These are phyloP conservation scores for Chroicocephalus ridibundus DNA, from an alignment of 2,113 vertebrate genomes.

Conservation along the genomic window DNA sequence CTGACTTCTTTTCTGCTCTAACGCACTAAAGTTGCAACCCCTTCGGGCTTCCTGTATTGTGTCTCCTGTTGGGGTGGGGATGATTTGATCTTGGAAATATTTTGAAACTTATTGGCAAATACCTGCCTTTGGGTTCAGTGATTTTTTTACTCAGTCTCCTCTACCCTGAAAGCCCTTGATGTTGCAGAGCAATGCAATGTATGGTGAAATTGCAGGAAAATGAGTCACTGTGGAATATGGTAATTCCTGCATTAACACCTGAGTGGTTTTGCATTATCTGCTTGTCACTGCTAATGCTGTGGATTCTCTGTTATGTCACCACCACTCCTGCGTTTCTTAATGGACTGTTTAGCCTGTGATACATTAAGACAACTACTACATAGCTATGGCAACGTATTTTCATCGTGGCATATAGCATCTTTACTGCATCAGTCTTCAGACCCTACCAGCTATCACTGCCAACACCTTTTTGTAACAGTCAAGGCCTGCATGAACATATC, in stretches of 20 bases:
- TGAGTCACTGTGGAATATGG: background rate
- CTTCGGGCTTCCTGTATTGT: background rate
- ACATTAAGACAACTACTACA: background rate
- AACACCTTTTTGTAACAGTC: background rate
- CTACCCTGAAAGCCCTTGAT: background rate
- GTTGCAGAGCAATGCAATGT: background rate
- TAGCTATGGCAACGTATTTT: background rate
- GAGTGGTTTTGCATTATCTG: background rate
- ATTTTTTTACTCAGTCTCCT: background rate
- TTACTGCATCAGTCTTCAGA: background rate
- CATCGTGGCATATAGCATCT: background rate
- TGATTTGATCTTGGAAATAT: background rate
- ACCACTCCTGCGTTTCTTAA: background rate
- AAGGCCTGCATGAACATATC: background rate
- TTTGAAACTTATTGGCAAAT: background rate
- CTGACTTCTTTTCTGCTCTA: background rate
- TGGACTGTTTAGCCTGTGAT: background rate
- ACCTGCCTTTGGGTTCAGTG: background rate
- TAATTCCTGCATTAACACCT: background rate
- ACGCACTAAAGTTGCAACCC: background rate
- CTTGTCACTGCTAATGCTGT: background rate
- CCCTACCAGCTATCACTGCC: background rate
- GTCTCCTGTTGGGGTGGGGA: background rate
- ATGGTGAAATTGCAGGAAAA: background rate
- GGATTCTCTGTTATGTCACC: background rate